phyloP scores from a whole-genome alignment of 2,888 invertebrate species.

The Rambutsinella grinnellia region DNA sequence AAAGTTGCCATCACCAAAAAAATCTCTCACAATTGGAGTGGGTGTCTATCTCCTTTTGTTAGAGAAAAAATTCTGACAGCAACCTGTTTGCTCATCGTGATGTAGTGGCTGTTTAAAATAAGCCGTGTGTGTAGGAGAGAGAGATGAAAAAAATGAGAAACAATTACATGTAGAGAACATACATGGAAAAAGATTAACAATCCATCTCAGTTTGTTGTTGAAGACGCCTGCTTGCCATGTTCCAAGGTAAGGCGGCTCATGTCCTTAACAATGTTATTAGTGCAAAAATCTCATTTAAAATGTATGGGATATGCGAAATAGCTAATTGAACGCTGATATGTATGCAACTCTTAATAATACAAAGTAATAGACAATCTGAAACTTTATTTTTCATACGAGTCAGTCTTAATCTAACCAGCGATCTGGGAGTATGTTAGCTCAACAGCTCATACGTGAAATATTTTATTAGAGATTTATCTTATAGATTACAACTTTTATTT shows the following conservation, averaged over 20 bases:
- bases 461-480: too few relatives aligned
- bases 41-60: slow-evolving; percentile 34
- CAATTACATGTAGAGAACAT: slow-evolving; percentile 18
- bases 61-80: slow-evolving; percentile 19
- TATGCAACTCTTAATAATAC: slow-evolving; percentile 21
- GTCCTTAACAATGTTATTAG: slow-evolving; percentile 2
- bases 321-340: neutral
- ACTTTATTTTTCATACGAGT: slow-evolving; percentile 16
- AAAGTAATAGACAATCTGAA: slow-evolving; percentile 20
- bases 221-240: slow-evolving; percentile 12
- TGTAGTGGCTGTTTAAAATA: neutral
- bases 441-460: too few relatives aligned
- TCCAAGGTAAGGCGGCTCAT: slow-evolving; percentile 39
- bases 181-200: slow-evolving; percentile 14
- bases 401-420: slow-evolving; percentile 35
- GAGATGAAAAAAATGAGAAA: slow-evolving; percentile 20
- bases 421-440: slow-evolving; percentile 4
- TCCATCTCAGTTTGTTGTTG: slow-evolving; percentile 31
- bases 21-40: slow-evolving; percentile 25
- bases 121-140: slow-evolving; percentile 33
- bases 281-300: slow-evolving; percentile 2
- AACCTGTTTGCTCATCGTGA: slow-evolving; percentile 39
- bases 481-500: too few relatives aligned
- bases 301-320: slow-evolving; percentile 3
- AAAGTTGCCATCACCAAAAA: slow-evolving; percentile 34